Base-by-base conservation (phyloP, 2,888 invertebrate genomes). In the Panzeria rudis region DNA sequence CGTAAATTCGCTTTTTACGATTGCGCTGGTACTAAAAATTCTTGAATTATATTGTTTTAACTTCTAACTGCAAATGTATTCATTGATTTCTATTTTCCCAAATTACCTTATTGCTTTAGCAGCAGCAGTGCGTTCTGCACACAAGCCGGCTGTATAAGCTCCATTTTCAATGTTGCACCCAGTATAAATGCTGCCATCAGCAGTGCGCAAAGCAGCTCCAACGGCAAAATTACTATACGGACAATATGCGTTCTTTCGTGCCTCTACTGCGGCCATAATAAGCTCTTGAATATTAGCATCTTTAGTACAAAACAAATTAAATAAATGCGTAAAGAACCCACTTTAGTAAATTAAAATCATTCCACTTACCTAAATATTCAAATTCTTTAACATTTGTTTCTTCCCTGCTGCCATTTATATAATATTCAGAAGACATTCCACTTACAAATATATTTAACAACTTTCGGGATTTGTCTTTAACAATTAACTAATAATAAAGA, bases 91-190 rank as follows among this genome's bases (percentile, higher is more conserved):
- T 35, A 3, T 23, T 11, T 52, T 62, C 0, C 1, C 9, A 64
- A 20, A 17, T 72, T 82, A 85, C 85, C 85, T 85, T 68, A 92
- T 82, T 0, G 98, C 98, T 89, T 96, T 97, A 0, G 94, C 95
- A 1, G 97, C 93, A 0, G 98, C 98, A 0, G 96, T 94, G 59
- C 98, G 94, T 92, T 99, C 99, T 0, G 99, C 99, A 93, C 99
- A 99, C 61, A 97, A 94, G 0, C 95, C 93, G 0, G 96, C 95
- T 0, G 97, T 95, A 88, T 96, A 96, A 0, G 97, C 95, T 0
- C 90, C 91, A 91, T 97, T 99, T 92, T 99, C 99, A 20, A 99
- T 95, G 91, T 99, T 99, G 90, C 97, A 98, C 1, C 98, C 98
- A 79, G 94, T 84, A 25, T 95, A 94, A 80, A 96, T 94, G 1